Evolutionary conservation across 2,113 vertebrate species (phyloP).

Genomic region (Connochaetes taurinus): DNA sequence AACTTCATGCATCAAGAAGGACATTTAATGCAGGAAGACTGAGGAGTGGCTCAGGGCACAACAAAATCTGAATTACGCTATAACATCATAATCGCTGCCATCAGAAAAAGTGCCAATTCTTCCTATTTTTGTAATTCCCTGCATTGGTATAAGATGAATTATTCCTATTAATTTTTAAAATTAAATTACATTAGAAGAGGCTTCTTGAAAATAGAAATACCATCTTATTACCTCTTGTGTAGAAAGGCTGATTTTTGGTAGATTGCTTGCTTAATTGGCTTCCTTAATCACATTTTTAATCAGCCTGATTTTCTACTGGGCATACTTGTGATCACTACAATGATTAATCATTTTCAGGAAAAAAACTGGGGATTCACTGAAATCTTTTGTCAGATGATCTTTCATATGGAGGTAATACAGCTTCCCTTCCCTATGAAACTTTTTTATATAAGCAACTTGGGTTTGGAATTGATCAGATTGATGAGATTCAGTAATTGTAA

Average conservation of each 20-base stretch:
- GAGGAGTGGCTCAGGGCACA: neutral
- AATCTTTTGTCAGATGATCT: neutral
- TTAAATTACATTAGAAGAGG: neutral
- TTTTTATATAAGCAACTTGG: neutral
- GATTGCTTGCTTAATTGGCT: neutral
- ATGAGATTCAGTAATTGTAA: neutral
- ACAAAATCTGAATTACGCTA: neutral
- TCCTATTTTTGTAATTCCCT: neutral
- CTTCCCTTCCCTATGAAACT: neutral
- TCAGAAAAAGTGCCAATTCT: neutral
- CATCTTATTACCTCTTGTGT: neutral
- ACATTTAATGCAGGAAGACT: neutral
- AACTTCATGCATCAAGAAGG: neutral
- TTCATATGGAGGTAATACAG: neutral
- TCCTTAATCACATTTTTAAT: constrained; percentile 6
- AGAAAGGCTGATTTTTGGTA: neutral
- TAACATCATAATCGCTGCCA: neutral
- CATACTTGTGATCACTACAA: neutral
- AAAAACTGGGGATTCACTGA: neutral
- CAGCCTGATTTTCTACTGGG: neutral
- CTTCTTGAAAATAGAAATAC: neutral
- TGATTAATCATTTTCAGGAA: neutral
- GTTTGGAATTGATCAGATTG: neutral
- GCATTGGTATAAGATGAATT: neutral
- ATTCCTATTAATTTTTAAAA: constrained; percentile 3